These are phyloP conservation scores for Scaptomyza montana DNA, from an alignment of 1,140 invertebrate species.

Conservation along the genomic window DNA sequence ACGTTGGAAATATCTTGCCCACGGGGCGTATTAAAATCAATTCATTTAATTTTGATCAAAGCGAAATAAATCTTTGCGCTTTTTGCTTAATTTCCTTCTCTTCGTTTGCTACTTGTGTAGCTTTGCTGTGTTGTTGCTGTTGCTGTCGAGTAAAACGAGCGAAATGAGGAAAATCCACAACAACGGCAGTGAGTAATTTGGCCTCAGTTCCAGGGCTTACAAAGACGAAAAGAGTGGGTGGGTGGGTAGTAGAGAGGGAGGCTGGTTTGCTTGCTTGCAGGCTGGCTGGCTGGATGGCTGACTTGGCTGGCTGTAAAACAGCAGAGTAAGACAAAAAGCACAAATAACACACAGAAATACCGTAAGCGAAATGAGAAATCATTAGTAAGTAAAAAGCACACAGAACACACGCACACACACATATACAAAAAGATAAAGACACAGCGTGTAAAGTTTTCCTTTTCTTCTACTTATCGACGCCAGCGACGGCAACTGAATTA, in stretches of 20 bases:
- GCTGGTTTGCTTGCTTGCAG: slow-evolving; percentile 5
- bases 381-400: slow-evolving; percentile 79
- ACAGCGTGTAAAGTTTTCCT: slow-evolving; percentile 74
- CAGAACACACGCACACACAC: slow-evolving; percentile 20
- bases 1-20: slow-evolving; percentile 79
- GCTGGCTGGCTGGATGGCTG: slow-evolving; percentile 5
- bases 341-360: slow-evolving; percentile 73
- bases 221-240: neutral
- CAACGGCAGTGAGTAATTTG: slow-evolving; percentile 79
- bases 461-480: slow-evolving; percentile 73
- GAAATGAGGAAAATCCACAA: slow-evolving; percentile 75
- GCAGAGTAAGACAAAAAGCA: slow-evolving; percentile 76
- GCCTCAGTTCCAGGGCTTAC: slow-evolving; percentile 45
- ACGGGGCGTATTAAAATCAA: slow-evolving; percentile 82
- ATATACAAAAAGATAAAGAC: slow-evolving; percentile 59
- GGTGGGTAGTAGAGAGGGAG: neutral
- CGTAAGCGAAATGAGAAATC: slow-evolving; percentile 81
- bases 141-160: slow-evolving; percentile 24
- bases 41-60: slow-evolving; percentile 83
- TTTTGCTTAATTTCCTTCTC: slow-evolving; percentile 80
- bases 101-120: slow-evolving; percentile 26
- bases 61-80: slow-evolving; percentile 82
- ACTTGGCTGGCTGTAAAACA: slow-evolving; percentile 50
- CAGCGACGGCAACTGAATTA: slow-evolving; percentile 79
- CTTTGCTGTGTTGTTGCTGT: slow-evolving; percentile 11